Base-by-base conservation (phyloP, 2,113 vertebrate species). In the Tricholaema leucomelas region DNA sequence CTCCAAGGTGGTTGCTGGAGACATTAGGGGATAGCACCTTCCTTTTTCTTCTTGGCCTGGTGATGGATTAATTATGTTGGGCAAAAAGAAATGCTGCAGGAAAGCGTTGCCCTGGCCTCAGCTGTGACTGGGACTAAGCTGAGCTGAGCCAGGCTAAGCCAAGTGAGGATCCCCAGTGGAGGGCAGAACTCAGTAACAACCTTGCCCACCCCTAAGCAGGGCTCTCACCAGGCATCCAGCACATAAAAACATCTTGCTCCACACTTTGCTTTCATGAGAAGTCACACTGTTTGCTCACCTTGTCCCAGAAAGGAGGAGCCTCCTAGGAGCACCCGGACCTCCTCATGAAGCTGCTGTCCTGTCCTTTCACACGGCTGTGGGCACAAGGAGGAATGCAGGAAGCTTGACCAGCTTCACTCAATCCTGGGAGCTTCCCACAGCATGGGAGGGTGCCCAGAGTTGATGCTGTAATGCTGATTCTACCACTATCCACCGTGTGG, bases 301-400 rank as follows among this genome's bases (percentile, higher is more conserved):
- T 0, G 0, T 23, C 25, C 52, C 30, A 36, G 27, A 61, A 81
- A 33, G 48, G 58, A 46, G 56, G 23, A 83, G 30, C 15, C 61
- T 40, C 56, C 66, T 30, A 35, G 44, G 25, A 55, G 55, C 30
- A 64, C 21, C 12, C 3, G 40, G 28, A 54, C 15, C 73, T 65
- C 36, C 58, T 44, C 0, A 0, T 5, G 54, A 56, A 59, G 85
- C 11, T 33, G 38, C 44, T 1, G 0, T 1, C 21, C 38, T 5
- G 4, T 30, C 35, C 42, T 40, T 44, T 36, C 0, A 0, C n/a
- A 38, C 21, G 30, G 30, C 58, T 0, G 0, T 21, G 63, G 38
- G 18, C 58, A 59, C 35, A 5, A 20, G 38, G n/a, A 54, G 67
- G 30, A 0, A 0, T 21, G 12, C 0, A 0, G 48, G 35, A 40